These are phyloP conservation scores for Timema cristinae DNA, from an alignment of 2,888 invertebrate species.

Conservation along the genomic window DNA sequence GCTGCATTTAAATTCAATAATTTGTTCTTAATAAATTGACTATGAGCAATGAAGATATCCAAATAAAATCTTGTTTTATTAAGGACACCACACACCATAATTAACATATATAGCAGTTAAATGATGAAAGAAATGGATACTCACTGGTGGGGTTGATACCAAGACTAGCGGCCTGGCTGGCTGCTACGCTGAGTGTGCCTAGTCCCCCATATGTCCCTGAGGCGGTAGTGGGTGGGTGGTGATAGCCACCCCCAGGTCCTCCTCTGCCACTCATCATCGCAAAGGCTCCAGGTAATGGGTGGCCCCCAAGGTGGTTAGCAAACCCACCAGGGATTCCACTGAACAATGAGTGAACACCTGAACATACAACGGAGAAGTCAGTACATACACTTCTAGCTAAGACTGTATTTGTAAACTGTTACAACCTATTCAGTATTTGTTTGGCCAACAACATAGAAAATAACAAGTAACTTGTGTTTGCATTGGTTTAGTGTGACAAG, in stretches of 20 bases:
- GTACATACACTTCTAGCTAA: background rate
- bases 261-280: slow-evolving; percentile 44
- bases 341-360: slow-evolving; percentile 28
- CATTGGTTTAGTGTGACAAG: too few species aligned
- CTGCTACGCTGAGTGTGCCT: slow-evolving; percentile 73
- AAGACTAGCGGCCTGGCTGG: slow-evolving; percentile 79
- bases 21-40: too few species aligned
- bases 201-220: slow-evolving; percentile 45
- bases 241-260: slow-evolving; percentile 33
- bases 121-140: slow-evolving; percentile 18
- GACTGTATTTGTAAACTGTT: background rate
- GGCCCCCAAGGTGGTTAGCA: slow-evolving; percentile 41
- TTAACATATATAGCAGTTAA: too few species aligned
- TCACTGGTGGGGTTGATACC: slow-evolving; percentile 63
- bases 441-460: background rate
- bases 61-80: too few species aligned
- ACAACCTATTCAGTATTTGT: background rate
- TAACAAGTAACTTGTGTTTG: background rate
- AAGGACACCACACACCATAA: too few species aligned
- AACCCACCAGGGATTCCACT: slow-evolving; percentile 46
- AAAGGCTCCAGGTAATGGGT: slow-evolving; percentile 46
- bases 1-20: too few species aligned
- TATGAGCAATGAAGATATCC: too few species aligned
- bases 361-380: slow-evolving; percentile 16
- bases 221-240: slow-evolving; percentile 45